Evolutionary conservation across 1,140 invertebrate genomes (phyloP).

Genomic region (Drosophila sturtevanti): DNA sequence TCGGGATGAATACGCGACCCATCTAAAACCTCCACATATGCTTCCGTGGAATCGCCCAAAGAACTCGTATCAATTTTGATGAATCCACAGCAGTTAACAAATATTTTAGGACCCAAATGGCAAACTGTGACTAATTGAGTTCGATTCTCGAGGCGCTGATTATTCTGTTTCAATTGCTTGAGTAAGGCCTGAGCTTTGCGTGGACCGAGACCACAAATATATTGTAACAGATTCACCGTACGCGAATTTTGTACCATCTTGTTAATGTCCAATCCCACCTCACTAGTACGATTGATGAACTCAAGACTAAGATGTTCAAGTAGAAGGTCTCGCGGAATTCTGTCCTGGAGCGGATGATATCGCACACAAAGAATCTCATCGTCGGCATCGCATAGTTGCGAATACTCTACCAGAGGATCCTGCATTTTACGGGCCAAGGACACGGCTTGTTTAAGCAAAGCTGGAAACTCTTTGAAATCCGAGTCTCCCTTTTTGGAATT

Average conservation of each 20-base stretch:
- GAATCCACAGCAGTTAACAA: constrained; percentile 99
- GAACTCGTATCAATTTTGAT: constrained; percentile 99
- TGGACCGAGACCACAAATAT: constrained; percentile 98
- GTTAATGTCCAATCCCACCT: constrained; percentile 99
- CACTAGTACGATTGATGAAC: constrained; percentile 97
- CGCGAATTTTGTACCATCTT: constrained; percentile 93
- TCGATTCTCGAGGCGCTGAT: constrained; percentile 96
- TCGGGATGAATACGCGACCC: constrained; percentile 99
- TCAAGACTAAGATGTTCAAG: constrained; percentile 93
- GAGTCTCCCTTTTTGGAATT: constrained; percentile 94
- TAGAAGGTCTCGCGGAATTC: constrained; percentile 92
- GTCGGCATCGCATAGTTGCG: constrained; percentile 96
- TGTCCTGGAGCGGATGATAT: constrained; percentile 95
- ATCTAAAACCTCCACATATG: constrained; percentile 98
- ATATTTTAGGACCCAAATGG: constrained; percentile 99
- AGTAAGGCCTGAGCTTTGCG: constrained; percentile 96
- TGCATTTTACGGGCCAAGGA: constrained; percentile 95
- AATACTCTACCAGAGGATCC: constrained; percentile 98
- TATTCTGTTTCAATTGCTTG: constrained; percentile 95
- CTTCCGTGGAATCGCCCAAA: constrained; percentile 95
- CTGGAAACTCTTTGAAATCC: constrained; percentile 96
- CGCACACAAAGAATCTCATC: constrained; percentile 97
- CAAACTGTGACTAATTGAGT: constrained; percentile 97
- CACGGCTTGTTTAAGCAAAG: constrained; percentile 93
- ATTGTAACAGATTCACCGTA: constrained; percentile 95